Conservation (phyloP, 1,140 invertebrate species). For the Linepithema humile region DNA sequence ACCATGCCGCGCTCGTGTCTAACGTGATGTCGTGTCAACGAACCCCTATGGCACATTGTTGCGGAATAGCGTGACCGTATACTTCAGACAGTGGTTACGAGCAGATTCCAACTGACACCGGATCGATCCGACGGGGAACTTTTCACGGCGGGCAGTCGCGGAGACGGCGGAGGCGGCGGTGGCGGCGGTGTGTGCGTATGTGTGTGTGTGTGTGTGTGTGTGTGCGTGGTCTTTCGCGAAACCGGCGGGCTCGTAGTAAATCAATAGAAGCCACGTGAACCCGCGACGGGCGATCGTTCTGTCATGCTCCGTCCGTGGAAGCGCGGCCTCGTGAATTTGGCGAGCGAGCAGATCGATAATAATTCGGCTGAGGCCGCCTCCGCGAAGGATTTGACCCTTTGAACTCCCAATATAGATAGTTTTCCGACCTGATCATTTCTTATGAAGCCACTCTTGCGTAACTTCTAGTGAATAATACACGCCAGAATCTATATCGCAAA, state of each 20-base stretch:
- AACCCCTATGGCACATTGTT: constrained; percentile 65
- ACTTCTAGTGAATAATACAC: background rate
- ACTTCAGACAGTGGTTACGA: constrained; percentile 60
- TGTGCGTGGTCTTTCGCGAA: constrained; percentile 65
- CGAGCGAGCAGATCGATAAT: constrained; percentile 47
- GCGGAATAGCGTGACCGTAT: constrained; percentile 64
- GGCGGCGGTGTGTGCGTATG: background rate
- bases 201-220: too few species aligned
- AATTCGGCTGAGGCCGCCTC: constrained; percentile 49
- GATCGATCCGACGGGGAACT: constrained; percentile 62
- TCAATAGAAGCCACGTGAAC: constrained; percentile 71
- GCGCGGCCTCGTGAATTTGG: constrained; percentile 40
- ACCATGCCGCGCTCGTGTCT: background rate
- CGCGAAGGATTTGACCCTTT: constrained; percentile 43
- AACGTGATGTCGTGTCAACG: constrained; percentile 60
- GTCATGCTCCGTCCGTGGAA: constrained; percentile 27
- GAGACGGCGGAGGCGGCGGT: background rate
- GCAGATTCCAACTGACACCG: constrained; percentile 63
- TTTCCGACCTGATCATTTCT: background rate
- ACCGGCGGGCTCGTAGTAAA: constrained; percentile 64
- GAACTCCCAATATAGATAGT: constrained; percentile 7
- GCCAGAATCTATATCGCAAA: background rate
- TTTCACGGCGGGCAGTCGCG: constrained; percentile 61
- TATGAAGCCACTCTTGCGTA: background rate
- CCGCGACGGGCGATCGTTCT: constrained; percentile 56